Conservation (phyloP, 2,888 invertebrate species). For the Stramonita haemastoma region DNA sequence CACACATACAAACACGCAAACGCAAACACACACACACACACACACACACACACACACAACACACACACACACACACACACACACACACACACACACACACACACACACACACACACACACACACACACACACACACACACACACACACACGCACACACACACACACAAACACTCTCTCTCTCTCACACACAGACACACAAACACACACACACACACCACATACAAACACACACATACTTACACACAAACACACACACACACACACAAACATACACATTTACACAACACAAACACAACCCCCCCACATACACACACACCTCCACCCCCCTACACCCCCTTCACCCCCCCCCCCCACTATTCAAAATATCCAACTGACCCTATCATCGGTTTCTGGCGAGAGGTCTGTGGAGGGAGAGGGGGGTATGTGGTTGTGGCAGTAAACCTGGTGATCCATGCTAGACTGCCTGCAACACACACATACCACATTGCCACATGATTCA, state of each 20-base stretch:
- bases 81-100: neutral
- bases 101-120: neutral
- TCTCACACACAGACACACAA: no score
- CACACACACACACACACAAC: neutral
- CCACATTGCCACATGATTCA: neutral
- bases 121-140: neutral
- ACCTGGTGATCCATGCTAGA: conserved; percentile 25
- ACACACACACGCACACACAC: no score
- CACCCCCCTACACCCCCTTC: no score
- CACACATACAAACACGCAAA: neutral
- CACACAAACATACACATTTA: no score
- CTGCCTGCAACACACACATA: conserved; percentile 10
- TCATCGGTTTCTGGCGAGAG: conserved; percentile 4
- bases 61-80: neutral
- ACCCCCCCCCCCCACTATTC: no score
- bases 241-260: no score
- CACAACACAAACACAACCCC: no score
- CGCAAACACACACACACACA: no score
- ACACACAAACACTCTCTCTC: no score
- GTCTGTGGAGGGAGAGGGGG: conserved; percentile 12
- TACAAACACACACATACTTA: no score
- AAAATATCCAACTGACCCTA: neutral
- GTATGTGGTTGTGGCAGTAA: conserved; percentile 21
- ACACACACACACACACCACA: neutral
- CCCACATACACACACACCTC: neutral